phyloP scores from a whole-genome alignment of 1,140 invertebrate species.

The Dufourea novaeangliae region DNA sequence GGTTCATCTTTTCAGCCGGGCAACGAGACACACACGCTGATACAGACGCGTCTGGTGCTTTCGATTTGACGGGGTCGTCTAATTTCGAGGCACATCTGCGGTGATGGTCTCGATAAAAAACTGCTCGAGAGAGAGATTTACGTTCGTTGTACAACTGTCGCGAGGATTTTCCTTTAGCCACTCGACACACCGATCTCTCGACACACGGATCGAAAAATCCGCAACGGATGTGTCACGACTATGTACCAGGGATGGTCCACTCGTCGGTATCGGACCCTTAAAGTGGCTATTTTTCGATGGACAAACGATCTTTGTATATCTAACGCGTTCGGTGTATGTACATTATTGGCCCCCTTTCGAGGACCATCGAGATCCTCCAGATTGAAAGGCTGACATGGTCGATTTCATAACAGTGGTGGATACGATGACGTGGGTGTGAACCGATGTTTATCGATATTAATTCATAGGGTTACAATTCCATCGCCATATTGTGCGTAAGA shows the following conservation, averaged over 20 bases:
- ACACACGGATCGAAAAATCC: background rate
- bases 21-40: slow-evolving; percentile 11
- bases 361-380: slow-evolving; percentile 23
- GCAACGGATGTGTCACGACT: background rate
- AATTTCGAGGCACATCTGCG: slow-evolving; percentile 68
- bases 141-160: slow-evolving; percentile 59
- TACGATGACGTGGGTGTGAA: slow-evolving; percentile 31
- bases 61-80: slow-evolving; percentile 64
- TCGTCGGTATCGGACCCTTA: slow-evolving; percentile 36
- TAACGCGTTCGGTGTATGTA: slow-evolving; percentile 11
- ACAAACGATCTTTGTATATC: slow-evolving; percentile 56
- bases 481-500: too few species aligned
- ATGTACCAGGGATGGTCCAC: background rate
- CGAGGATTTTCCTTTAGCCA: slow-evolving; percentile 38
- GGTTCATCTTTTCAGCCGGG: slow-evolving; percentile 8
- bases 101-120: slow-evolving; percentile 60
- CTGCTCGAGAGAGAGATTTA: slow-evolving; percentile 58
- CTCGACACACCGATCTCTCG: slow-evolving; percentile 31
- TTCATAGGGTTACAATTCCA: slow-evolving; percentile 34
- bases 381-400: background rate
- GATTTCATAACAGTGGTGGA: slow-evolving; percentile 51
- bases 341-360: slow-evolving; percentile 53
- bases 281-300: slow-evolving; percentile 28
- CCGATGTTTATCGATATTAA: slow-evolving; percentile 52
- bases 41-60: slow-evolving; percentile 58